phyloP scores from a whole-genome alignment of 2,888 invertebrate genomes.

The Willowsia nigromaculata region DNA sequence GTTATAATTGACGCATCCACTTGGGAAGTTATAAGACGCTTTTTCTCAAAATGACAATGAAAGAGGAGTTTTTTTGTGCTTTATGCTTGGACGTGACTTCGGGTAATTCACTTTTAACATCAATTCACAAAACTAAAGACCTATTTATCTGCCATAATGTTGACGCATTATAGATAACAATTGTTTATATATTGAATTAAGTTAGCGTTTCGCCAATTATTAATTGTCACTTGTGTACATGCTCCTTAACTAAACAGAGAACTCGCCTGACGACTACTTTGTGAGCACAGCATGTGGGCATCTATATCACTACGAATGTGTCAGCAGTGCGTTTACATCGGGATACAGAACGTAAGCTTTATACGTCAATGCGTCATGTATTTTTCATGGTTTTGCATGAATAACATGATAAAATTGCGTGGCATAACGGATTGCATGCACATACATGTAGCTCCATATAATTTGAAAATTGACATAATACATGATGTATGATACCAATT shows the following conservation, averaged over 20 bases:
- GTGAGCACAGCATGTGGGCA: slow-evolving; percentile 77
- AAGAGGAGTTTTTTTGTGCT: slow-evolving; percentile 74
- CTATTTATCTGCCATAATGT: no score
- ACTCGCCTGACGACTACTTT: slow-evolving; percentile 74
- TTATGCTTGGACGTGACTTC: slow-evolving; percentile 76
- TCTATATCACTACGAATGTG: slow-evolving; percentile 74
- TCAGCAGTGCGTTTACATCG: slow-evolving; percentile 73
- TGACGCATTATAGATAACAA: no score
- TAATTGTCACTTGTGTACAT: neutral
- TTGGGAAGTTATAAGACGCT: no score
- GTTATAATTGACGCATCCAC: neutral
- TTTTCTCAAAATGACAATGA: slow-evolving; percentile 64
- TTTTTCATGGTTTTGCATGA: no score
- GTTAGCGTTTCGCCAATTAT: no score
- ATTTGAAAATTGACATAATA: no score
- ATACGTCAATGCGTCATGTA: no score
- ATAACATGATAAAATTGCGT: no score
- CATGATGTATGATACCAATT: neutral
- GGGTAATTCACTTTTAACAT: slow-evolving; percentile 59
- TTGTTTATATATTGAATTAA: no score
- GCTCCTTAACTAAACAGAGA: slow-evolving; percentile 57
- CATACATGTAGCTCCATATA: no score
- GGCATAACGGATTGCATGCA: no score
- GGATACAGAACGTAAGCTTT: slow-evolving; percentile 76
- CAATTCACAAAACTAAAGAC: no score